Base-by-base conservation (phyloP, 2,113 vertebrate genomes). In the Ophthalmolycus amberensis region DNA sequence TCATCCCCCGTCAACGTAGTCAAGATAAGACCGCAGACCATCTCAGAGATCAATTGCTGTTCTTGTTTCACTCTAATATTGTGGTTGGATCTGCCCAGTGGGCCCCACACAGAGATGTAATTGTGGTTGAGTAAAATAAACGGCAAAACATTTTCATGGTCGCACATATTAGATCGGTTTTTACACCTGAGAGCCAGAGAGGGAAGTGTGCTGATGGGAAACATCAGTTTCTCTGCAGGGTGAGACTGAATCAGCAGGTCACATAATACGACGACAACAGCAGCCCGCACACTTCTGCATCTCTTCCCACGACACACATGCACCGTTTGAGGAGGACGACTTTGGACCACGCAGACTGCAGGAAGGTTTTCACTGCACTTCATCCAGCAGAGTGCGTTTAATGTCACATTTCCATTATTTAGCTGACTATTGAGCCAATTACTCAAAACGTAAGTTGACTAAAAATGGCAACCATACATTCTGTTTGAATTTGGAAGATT, bases 231-330 rank as follows among this genome's bases (percentile, higher is more conserved):
- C 59, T 81, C 70, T 37, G 29, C 9, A 38, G 29, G 29, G 18
- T 27, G n/a, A 32, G 25, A 40, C 27, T 16, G 16, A 77, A 75
- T 58, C 63, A 66, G 27, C 46, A 59, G 38, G 67, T 77, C 59
- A 62, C 62, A 54, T 20, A 32, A 32, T 15, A 56, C 52, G 66
- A 75, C 0, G 11, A 71, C 59, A 67, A 59, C 77, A 85, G 10
- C 42, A 12, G 54, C 69, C 60, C 73, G 72, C 73, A 60, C 34
- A 22, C 48, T 52, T 52, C 2, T 48, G 37, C 62, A 64, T 77
- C 40, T 80, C 72, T 20, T 72, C 83, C 83, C 11, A 64, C 81
- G 16, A 5, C 20, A 10, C 83, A 70, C 58, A 58, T 73, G 75
- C 40, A 44, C 77, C 20, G 44, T 34, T 62, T n/a, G 15, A 16